phyloP scores from a whole-genome alignment of 2,797 vertebrate genomes.

The Coregonus ussuriensis region DNA sequence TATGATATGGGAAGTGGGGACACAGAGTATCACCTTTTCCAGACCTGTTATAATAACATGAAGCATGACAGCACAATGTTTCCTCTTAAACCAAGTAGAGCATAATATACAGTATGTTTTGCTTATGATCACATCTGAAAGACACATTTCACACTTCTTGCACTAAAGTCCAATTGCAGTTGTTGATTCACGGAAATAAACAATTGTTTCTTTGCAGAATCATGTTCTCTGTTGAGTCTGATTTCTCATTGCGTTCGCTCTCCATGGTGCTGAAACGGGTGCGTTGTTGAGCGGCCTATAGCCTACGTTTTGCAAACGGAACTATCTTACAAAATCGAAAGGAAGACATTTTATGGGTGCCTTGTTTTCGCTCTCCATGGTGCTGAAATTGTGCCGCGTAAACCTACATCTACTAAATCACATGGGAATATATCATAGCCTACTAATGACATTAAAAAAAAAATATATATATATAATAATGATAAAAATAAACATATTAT shows the following conservation, averaged over 20 bases:
- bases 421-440: background rate
- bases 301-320: too few species aligned
- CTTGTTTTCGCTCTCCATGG: constrained; percentile 44
- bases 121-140: constrained; percentile 4
- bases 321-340: constrained; percentile 1
- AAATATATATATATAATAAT: too few species aligned
- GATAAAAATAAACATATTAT: too few species aligned
- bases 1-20: background rate
- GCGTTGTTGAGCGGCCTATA: too few species aligned
- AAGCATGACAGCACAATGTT: background rate
- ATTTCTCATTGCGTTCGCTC: constrained; percentile 60
- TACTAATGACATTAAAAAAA: background rate
- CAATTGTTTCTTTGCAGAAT: constrained; percentile 74
- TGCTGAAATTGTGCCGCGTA: background rate
- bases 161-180: constrained; percentile 70
- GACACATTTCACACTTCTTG: constrained; percentile 59
- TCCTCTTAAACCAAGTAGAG: background rate
- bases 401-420: background rate
- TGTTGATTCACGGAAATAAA: constrained; percentile 85
- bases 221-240: constrained; percentile 39
- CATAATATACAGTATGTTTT: background rate
- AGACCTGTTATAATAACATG: background rate
- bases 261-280: constrained; percentile 50
- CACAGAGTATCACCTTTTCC: constrained; percentile 1
- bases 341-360: background rate